Conservation (phyloP, 2,113 vertebrate species). For the Cheirogaleus medius region DNA sequence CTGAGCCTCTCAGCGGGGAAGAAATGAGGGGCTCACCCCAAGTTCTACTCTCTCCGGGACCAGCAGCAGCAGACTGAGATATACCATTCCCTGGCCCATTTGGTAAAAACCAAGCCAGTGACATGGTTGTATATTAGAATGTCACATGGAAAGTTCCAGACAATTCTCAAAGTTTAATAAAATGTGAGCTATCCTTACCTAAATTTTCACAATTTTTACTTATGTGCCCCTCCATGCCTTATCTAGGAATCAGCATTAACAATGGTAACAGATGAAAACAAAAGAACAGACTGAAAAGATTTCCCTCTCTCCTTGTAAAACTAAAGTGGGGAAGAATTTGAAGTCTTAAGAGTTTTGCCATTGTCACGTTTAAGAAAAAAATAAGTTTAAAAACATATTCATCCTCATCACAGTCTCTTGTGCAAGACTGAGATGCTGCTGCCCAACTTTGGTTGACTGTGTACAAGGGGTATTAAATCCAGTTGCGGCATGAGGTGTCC, state of each 20-base stretch:
- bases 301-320: neutral
- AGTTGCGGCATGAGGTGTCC: neutral
- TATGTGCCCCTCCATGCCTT: neutral
- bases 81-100: neutral
- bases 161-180: neutral
- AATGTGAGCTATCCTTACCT: neutral
- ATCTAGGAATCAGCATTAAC: neutral
- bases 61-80: neutral
- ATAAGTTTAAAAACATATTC: neutral
- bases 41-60: neutral
- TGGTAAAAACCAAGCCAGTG: neutral
- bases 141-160: neutral
- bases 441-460: neutral
- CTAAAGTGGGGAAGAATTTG: neutral
- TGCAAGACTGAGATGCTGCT: neutral
- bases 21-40: neutral
- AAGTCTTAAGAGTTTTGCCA: neutral
- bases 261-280: neutral
- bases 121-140: neutral
- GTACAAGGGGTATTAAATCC: neutral
- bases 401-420: neutral
- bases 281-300: neutral
- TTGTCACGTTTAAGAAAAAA: neutral
- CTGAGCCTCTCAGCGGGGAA: neutral
- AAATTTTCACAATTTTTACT: neutral